Percentiles rank a stretch among this genome's conserved stretches.
phyloP scores from a whole-genome alignment of 2,797 vertebrate species.

The Cynopterus sphinx region DNA sequence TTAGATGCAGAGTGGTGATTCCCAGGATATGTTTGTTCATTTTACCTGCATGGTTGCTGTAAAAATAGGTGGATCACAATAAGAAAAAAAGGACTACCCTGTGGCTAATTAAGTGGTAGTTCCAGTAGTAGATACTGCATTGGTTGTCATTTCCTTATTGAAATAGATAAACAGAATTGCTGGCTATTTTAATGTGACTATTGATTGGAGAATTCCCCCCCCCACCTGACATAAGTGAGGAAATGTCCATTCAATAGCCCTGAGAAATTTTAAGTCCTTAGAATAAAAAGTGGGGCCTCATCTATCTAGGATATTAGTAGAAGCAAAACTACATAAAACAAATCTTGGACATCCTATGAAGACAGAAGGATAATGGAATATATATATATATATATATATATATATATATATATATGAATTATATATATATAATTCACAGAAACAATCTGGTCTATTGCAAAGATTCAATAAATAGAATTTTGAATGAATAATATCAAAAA shows the following conservation, averaged over 20 bases:
- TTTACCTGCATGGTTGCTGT: not conserved
- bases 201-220: not conserved
- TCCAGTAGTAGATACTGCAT: not conserved
- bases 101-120: not conserved
- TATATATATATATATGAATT: not conserved
- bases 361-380: not conserved
- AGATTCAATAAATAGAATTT: not conserved
- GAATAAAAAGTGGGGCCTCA: not conserved
- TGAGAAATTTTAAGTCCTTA: not conserved
- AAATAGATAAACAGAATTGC: not conserved
- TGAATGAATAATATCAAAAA: not conserved
- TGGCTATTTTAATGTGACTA: not conserved
- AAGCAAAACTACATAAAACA: not conserved
- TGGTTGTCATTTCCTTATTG: not conserved
- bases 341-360: not conserved
- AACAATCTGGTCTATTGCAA: not conserved
- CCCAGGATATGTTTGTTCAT: not conserved
- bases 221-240: not conserved
- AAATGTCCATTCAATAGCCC: not conserved
- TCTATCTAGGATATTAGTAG: not conserved
- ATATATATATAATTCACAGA: not conserved
- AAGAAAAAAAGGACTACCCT: not conserved
- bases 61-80: not conserved
- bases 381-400: not conserved
- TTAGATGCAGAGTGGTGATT: not conserved